These are phyloP conservation scores for Progne subis DNA, from an alignment of 2,113 vertebrate species.

Conservation along the genomic window DNA sequence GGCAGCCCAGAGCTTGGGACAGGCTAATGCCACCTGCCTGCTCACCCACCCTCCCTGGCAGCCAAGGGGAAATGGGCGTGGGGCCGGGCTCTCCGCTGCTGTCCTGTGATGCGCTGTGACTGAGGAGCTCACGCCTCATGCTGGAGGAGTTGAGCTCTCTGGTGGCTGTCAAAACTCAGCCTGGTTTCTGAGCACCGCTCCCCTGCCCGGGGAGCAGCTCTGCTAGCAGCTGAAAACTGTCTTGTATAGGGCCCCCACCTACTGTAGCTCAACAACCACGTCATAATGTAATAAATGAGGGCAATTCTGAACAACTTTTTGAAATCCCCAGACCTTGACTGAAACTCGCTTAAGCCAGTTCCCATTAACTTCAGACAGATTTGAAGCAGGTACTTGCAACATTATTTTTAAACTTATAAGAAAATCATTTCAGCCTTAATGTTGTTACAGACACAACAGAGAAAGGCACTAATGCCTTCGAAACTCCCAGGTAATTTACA, in stretches of 20 bases:
- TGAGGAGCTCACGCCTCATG: rapidly evolving
- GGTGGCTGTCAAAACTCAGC: rapidly evolving
- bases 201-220: neutral
- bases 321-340: neutral
- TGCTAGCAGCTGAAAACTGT: neutral
- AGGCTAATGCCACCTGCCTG: neutral
- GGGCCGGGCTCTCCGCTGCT: neutral
- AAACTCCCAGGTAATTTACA: slow-evolving; percentile 14
- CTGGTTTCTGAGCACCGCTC: rapidly evolving
- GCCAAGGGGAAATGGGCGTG: neutral
- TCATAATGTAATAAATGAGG: neutral
- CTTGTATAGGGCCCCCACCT: neutral
- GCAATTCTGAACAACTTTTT: neutral
- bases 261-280: rapidly evolving
- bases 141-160: neutral
- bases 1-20: neutral
- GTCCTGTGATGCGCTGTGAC: neutral
- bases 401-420: slow-evolving; percentile 15
- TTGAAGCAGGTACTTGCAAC: neutral
- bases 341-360: neutral
- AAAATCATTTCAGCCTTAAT: neutral
- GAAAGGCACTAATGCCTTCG: slow-evolving; percentile 12
- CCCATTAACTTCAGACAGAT: slow-evolving; percentile 5
- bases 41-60: neutral
- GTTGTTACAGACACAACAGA: neutral